Percentiles rank a stretch among this genome's conserved stretches.
Conservation (phyloP, 2,797 vertebrate genomes). For the Momotus momota region DNA sequence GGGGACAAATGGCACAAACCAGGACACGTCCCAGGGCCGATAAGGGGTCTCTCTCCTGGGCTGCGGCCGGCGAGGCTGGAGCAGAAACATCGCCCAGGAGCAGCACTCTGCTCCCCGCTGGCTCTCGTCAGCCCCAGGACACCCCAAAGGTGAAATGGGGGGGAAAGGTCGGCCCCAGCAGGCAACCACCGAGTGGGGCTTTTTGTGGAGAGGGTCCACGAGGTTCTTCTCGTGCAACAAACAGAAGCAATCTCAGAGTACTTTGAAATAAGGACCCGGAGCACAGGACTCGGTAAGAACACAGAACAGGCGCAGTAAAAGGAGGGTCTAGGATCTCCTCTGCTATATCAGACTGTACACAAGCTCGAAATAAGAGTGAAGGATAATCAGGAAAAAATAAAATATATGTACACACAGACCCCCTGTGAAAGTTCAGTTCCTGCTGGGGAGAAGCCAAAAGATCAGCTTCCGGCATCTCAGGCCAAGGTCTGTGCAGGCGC, state of each 20-base stretch:
- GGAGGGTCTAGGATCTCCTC: neutral
- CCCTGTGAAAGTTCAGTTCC: neutral
- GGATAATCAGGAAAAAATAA: neutral
- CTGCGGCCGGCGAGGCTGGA: fast-evolving
- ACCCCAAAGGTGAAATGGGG: fast-evolving
- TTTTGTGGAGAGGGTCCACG: neutral
- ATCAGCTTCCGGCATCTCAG: neutral
- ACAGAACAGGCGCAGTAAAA: fast-evolving
- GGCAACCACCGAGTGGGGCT: fast-evolving
- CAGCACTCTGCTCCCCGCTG: fast-evolving
- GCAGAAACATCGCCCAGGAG: neutral
- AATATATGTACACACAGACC: neutral
- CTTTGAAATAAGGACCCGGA: neutral
- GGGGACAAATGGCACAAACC: neutral
- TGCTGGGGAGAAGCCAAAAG: neutral
- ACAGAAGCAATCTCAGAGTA: too few species aligned
- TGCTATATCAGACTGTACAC: fast-evolving
- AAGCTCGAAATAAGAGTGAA: neutral
- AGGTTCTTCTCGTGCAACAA: neutral
- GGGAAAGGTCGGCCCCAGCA: neutral
- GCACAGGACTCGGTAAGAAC: neutral
- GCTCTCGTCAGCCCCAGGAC: neutral
- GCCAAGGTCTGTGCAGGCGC: neutral
- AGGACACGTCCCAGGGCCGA: neutral
- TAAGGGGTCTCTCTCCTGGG: too few species aligned